Evolutionary conservation across 30 jellyfish, hydroid and myxozoan genomes (phyloP).

Genomic region (Turritopsis rubra): DNA sequence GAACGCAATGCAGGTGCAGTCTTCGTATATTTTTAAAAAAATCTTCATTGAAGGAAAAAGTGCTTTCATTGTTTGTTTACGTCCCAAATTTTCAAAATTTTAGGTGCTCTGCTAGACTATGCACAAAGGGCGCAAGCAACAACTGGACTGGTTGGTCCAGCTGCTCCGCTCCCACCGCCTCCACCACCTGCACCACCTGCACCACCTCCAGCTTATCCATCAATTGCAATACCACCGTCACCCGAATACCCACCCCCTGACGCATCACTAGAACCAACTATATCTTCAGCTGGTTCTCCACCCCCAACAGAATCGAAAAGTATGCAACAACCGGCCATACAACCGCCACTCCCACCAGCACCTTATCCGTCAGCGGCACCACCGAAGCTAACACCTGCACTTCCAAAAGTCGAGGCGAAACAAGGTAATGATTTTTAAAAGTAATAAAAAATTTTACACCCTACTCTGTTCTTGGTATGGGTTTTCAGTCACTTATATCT

Average conservation of each 20-base stretch:
- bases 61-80: background rate
- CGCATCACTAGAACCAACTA: background rate
- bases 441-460: background rate
- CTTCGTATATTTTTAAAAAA: conserved; percentile 10
- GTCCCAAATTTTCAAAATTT: background rate
- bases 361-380: conserved; percentile 7
- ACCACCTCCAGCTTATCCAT: conserved; percentile 40
- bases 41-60: background rate
- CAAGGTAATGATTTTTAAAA: background rate
- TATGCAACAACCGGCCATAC: conserved; percentile 8
- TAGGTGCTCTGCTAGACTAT: conserved; percentile 31
- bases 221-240: conserved; percentile 32
- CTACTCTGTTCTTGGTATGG: background rate
- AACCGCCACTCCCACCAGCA: conserved; percentile 18
- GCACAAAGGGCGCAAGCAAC: conserved; percentile 48
- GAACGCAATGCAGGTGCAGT: conserved; percentile 80
- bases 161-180: conserved; percentile 43
- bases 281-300: background rate
- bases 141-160: conserved; percentile 30
- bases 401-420: background rate
- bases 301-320: background rate
- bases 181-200: conserved; percentile 33
- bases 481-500: background rate
- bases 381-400: background rate
- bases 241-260: conserved; percentile 2